Evolutionary conservation across 1,140 invertebrate species (phyloP).

Genomic region (Atta texana): DNA sequence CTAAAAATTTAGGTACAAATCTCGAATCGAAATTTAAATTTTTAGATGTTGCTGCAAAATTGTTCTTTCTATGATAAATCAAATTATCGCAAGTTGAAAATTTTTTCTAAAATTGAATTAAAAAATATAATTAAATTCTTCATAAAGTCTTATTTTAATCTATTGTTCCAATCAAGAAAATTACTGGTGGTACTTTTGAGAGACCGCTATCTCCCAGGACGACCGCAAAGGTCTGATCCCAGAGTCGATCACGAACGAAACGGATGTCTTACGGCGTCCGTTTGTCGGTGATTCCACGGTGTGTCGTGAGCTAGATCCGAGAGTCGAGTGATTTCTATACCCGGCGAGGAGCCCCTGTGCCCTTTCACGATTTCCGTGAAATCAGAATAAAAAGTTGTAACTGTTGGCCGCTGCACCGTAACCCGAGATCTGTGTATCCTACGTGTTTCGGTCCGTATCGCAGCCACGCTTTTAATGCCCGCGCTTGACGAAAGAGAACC

Average conservation of each 20-base stretch:
- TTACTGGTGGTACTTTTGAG: neutral
- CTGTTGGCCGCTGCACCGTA: slow-evolving; percentile 50
- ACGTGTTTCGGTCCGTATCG: slow-evolving; percentile 37
- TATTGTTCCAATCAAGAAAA: neutral
- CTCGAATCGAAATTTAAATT: too few relatives aligned
- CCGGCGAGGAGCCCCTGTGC: slow-evolving; percentile 28
- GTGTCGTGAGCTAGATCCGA: slow-evolving; percentile 7
- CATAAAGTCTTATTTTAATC: slow-evolving; percentile 2
- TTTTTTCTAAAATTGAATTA: neutral
- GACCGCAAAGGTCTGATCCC: neutral
- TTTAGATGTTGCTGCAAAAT: too few relatives aligned
- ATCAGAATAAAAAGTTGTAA: slow-evolving; percentile 67
- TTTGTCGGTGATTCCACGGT: neutral
- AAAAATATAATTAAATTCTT: neutral
- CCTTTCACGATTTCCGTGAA: slow-evolving; percentile 67
- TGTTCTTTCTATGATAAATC: neutral
- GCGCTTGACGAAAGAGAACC: slow-evolving; percentile 24
- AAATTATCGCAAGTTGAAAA: neutral
- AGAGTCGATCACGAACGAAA: slow-evolving; percentile 7
- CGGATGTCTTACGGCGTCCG: neutral
- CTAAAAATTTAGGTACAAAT: too few relatives aligned
- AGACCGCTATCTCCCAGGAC: neutral
- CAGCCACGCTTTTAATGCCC: slow-evolving; percentile 63
- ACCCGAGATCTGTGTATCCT: slow-evolving; percentile 46
- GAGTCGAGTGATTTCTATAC: slow-evolving; percentile 14